Conservation (phyloP, 2,888 invertebrate species). For the Pemphredon lugubris region DNA sequence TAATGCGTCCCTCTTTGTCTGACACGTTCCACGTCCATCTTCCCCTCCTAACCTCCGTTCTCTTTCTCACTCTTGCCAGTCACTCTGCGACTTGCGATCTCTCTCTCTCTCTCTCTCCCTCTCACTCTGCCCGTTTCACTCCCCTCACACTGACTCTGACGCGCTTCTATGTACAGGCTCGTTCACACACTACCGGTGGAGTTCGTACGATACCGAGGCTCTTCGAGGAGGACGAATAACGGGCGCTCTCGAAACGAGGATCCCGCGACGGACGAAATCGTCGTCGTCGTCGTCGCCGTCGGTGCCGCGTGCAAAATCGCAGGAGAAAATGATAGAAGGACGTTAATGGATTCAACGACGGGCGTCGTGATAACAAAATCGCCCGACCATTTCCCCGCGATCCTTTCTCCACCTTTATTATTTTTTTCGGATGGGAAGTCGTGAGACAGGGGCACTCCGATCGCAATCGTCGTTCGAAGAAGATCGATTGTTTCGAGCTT, state of each 20-base stretch:
- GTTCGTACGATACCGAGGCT: constrained; percentile 51
- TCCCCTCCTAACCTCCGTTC: constrained; percentile 19
- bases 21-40: constrained; percentile 55
- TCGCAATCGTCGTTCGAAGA: too few relatives aligned
- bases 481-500: too few relatives aligned
- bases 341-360: constrained; percentile 45
- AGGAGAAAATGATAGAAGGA: constrained; percentile 44
- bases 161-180: constrained; percentile 62
- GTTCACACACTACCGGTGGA: constrained; percentile 57
- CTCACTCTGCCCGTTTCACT: constrained; percentile 9
- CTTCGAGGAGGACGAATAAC: constrained; percentile 63
- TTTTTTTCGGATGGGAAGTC: too few relatives aligned
- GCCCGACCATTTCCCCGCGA: background rate
- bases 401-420: too few relatives aligned
- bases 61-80: background rate
- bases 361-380: constrained; percentile 33
- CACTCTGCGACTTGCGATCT: background rate
- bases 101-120: constrained; percentile 14
- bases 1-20: constrained; percentile 69
- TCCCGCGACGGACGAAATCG: constrained; percentile 49
- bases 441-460: too few relatives aligned
- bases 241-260: constrained; percentile 61
- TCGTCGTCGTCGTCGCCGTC: constrained; percentile 16
- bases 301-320: constrained; percentile 54
- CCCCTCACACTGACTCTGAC: constrained; percentile 15